phyloP scores from a whole-genome alignment of 2,888 invertebrate species.

The Orthosia incerta region DNA sequence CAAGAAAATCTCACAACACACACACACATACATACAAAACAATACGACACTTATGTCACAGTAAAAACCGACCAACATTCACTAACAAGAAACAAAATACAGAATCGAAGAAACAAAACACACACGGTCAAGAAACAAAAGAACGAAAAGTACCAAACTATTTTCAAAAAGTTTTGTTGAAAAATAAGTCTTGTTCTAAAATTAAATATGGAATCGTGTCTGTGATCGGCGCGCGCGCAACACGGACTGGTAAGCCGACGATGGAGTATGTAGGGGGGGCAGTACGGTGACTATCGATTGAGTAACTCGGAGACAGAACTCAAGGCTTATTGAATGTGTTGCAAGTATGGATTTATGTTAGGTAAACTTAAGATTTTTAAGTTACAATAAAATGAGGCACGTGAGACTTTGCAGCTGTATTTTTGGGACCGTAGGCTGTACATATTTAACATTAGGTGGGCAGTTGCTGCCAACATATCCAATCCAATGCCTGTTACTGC shows the following conservation, averaged over 20 bases:
- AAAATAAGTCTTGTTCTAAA: slow-evolving; percentile 5
- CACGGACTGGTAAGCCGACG: slow-evolving; percentile 48
- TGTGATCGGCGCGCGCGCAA: slow-evolving; percentile 49
- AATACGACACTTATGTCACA: slow-evolving; percentile 32
- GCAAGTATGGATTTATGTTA: slow-evolving; percentile 23
- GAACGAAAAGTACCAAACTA: slow-evolving; percentile 33
- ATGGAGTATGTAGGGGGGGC: slow-evolving; percentile 35
- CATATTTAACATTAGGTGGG: too few relatives aligned
- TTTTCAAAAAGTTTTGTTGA: slow-evolving; percentile 12
- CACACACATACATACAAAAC: slow-evolving; percentile 46
- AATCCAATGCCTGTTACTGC: too few relatives aligned
- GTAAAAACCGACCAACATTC: neutral
- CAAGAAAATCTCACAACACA: slow-evolving; percentile 42
- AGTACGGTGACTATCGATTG: slow-evolving; percentile 50
- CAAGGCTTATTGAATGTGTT: slow-evolving; percentile 56
- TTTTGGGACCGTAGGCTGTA: too few relatives aligned
- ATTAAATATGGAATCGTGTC: slow-evolving; percentile 39
- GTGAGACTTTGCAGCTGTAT: too few relatives aligned
- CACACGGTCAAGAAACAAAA: slow-evolving; percentile 1
- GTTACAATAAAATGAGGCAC: neutral
- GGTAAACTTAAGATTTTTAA: slow-evolving; percentile 11
- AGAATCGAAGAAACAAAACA: slow-evolving; percentile 16
- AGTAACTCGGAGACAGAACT: slow-evolving; percentile 57
- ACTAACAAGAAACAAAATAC: slow-evolving; percentile 35
- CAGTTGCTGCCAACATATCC: too few relatives aligned